These are phyloP conservation scores for Papilio polytes DNA, from an alignment of 1,140 invertebrate genomes.

Conservation along the genomic window DNA sequence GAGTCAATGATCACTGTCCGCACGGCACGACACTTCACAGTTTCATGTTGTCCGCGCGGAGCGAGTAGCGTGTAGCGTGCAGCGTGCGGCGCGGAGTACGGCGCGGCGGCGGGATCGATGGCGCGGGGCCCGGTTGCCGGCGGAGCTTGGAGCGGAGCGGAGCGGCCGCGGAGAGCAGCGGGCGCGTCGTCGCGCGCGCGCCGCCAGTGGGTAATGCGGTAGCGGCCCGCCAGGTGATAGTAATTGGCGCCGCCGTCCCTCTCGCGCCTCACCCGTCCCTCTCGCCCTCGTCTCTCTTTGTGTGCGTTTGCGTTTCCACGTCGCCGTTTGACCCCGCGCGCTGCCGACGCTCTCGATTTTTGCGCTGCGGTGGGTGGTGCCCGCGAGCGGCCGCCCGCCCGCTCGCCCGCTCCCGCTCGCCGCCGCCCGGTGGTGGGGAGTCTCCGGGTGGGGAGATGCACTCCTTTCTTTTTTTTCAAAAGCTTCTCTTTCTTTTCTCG, in stretches of 20 bases:
- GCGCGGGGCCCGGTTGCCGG: slow-evolving; percentile 52
- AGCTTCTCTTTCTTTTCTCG: slow-evolving; percentile 83
- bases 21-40: slow-evolving; percentile 79
- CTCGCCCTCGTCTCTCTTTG: slow-evolving; percentile 64
- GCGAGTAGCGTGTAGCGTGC: slow-evolving; percentile 39
- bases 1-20: slow-evolving; percentile 68
- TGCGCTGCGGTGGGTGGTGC: slow-evolving; percentile 80
- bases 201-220: slow-evolving; percentile 81
- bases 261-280: slow-evolving; percentile 70
- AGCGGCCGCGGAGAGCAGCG: slow-evolving; percentile 65
- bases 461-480: slow-evolving; percentile 80
- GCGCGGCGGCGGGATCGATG: slow-evolving; percentile 60
- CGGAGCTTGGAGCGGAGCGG: slow-evolving; percentile 47
- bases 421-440: slow-evolving; percentile 56
- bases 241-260: slow-evolving; percentile 79
- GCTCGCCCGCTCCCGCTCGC: slow-evolving; percentile 37
- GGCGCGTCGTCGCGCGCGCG: slow-evolving; percentile 78
- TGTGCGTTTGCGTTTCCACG: slow-evolving; percentile 50
- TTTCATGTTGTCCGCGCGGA: slow-evolving; percentile 60
- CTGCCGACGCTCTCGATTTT: slow-evolving; percentile 80
- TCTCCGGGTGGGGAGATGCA: slow-evolving; percentile 74
- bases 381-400: slow-evolving; percentile 67
- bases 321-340: slow-evolving; percentile 80
- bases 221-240: slow-evolving; percentile 81
- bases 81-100: slow-evolving; percentile 43